Percentiles rank a stretch among this genome's conserved stretches.
Conservation (phyloP, 2,888 invertebrate species). For the Apocheima hispidaria region DNA sequence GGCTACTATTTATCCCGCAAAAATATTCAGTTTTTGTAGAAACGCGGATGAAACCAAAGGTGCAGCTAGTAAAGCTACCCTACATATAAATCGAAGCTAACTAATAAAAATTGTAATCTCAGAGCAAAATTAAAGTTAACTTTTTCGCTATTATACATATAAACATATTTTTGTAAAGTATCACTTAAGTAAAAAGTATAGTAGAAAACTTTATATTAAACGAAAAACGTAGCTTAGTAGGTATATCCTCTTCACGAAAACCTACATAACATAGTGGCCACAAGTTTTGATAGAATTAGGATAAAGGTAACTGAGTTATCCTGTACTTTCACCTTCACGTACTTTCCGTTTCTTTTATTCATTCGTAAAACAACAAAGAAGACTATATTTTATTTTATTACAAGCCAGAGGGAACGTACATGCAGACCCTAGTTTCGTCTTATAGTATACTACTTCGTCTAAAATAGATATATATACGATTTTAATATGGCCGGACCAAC, state of each 20-base stretch:
- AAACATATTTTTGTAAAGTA: too few relatives aligned
- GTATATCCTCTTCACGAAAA: not conserved
- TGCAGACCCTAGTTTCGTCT: constrained; percentile 40
- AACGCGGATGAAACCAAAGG: too few relatives aligned
- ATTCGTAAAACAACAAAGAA: constrained; percentile 46
- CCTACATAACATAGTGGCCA: constrained; percentile 14
- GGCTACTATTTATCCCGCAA: too few relatives aligned
- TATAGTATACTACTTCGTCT: constrained; percentile 25
- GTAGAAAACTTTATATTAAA: not conserved
- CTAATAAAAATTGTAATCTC: too few relatives aligned
- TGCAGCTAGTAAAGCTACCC: too few relatives aligned
- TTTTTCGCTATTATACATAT: too few relatives aligned
- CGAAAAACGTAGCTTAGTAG: not conserved
- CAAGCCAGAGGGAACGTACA: constrained; percentile 32
- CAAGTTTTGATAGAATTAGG: constrained; percentile 41
- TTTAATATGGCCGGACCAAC: constrained; percentile 37
- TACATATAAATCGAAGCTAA: too few relatives aligned
- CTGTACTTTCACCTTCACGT: constrained; percentile 39
- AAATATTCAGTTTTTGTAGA: too few relatives aligned
- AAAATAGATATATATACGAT: constrained; percentile 21
- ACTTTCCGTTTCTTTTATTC: constrained; percentile 44
- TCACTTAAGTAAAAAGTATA: not conserved
- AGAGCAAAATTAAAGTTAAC: too few relatives aligned
- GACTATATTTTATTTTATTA: constrained; percentile 47
- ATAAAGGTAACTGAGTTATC: constrained; percentile 41